phyloP scores from a whole-genome alignment of 2,113 vertebrate genomes.

The Formicarius rufipectus region DNA sequence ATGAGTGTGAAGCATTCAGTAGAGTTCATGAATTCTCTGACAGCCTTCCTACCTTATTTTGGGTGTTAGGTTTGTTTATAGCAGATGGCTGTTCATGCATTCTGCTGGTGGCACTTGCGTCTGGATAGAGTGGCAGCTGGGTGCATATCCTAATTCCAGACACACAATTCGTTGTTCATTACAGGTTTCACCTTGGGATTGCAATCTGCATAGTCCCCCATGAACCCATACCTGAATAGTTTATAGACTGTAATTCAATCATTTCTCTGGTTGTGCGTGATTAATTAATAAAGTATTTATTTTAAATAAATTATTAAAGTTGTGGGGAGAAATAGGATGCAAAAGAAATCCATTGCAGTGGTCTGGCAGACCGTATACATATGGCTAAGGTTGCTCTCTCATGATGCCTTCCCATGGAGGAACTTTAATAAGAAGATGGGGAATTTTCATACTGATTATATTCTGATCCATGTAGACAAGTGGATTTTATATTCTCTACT shows the following conservation, averaged over 20 bases:
- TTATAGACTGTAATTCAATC: background rate
- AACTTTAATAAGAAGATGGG: background rate
- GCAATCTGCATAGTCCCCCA: background rate
- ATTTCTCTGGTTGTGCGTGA: background rate
- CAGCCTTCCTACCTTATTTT: background rate
- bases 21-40: background rate
- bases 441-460: background rate
- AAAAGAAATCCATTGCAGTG: background rate
- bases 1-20: background rate
- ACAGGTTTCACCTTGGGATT: background rate
- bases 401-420: background rate
- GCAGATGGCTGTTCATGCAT: background rate
- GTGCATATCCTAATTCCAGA: background rate
- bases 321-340: background rate
- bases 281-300: slow-evolving; percentile 12
- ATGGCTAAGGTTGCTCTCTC: background rate
- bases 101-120: background rate
- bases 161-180: background rate
- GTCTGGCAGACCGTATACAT: background rate
- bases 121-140: background rate
- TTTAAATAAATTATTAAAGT: slow-evolving; percentile 1
- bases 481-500: background rate
- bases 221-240: background rate
- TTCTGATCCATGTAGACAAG: background rate
- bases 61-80: background rate